A percentile compares a stretch with the other conserved stretches of the same genome.
These are phyloP conservation scores for Tanypteryx hageni DNA, from an alignment of 2,888 invertebrate genomes.

Conservation along the genomic window DNA sequence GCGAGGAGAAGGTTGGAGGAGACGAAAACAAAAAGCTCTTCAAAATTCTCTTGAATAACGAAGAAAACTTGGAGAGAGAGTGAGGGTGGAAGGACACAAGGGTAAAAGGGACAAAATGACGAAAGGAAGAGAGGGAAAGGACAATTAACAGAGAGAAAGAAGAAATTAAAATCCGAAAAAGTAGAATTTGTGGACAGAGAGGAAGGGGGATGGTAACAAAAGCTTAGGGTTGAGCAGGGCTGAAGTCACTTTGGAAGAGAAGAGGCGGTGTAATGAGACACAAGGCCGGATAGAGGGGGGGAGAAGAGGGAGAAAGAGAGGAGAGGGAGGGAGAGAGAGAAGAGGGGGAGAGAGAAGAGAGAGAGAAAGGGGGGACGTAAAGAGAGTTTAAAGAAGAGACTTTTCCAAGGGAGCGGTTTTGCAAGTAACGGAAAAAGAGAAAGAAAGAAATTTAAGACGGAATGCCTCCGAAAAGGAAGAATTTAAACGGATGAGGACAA, in stretches of 20 bases:
- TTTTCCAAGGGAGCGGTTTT: constrained; percentile 1
- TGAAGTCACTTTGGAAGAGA: too few species aligned
- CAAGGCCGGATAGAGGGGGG: too few species aligned
- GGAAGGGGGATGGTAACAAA: too few species aligned
- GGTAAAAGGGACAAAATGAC: not conserved
- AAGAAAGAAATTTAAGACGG: constrained; percentile 64
- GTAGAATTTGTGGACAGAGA: too few species aligned
- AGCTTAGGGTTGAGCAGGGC: too few species aligned
- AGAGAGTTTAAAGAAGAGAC: constrained; percentile 60
- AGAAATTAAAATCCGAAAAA: too few species aligned
- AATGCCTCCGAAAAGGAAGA: constrained; percentile 51
- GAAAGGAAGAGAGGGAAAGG: constrained; percentile 57
- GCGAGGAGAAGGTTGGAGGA: too few species aligned
- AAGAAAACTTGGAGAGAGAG: not conserved
- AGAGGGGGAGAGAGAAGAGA: constrained; percentile 22
- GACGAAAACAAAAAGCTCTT: too few species aligned
- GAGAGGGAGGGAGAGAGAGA: constrained; percentile 48
- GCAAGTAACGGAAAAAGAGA: constrained; percentile 48
- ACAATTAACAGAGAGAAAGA: constrained; percentile 17
- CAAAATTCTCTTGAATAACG: not conserved
- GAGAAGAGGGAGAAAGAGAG: constrained; percentile 61
- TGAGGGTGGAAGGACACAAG: not conserved
- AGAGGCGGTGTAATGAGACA: too few species aligned
- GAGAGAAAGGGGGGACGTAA: not conserved
- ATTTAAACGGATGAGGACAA: constrained; percentile 31